These are phyloP conservation scores for Podocnemis expansa DNA, from an alignment of 2,113 vertebrate genomes.

Conservation along the genomic window DNA sequence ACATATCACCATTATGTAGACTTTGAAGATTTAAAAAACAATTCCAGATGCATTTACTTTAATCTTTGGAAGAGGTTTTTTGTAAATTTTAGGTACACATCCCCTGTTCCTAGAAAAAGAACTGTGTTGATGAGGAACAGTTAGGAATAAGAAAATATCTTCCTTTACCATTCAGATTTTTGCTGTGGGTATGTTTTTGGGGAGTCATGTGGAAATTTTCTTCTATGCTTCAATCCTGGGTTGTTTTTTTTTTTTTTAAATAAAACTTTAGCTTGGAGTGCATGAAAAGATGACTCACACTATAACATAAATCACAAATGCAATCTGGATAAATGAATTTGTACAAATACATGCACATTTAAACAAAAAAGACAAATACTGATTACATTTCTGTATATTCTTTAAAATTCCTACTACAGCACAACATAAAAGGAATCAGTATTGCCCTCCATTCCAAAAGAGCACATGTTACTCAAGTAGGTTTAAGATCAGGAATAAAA, in stretches of 20 bases:
- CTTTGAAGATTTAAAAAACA: background rate
- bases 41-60: background rate
- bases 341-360: background rate
- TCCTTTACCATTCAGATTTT: slow-evolving; percentile 16
- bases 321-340: background rate
- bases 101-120: background rate
- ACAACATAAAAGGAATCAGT: background rate
- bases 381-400: background rate
- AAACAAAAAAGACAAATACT: background rate
- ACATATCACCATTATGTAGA: background rate
- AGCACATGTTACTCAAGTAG: slow-evolving; percentile 3
- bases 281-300: background rate
- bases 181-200: background rate
- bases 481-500: slow-evolving; percentile 39
- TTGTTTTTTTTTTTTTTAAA: no score
- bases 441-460: background rate
- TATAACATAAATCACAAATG: background rate
- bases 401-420: background rate
- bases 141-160: background rate
- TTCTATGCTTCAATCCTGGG: background rate
- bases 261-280: background rate
- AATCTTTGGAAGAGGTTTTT: background rate
- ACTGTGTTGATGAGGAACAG: background rate
- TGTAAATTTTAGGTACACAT: background rate
- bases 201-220: background rate